A percentile compares a stretch with the other conserved stretches of the same genome.
Evolutionary conservation across 2,797 vertebrate genomes (phyloP).

Genomic region (Buphagus erythrorhynchus): DNA sequence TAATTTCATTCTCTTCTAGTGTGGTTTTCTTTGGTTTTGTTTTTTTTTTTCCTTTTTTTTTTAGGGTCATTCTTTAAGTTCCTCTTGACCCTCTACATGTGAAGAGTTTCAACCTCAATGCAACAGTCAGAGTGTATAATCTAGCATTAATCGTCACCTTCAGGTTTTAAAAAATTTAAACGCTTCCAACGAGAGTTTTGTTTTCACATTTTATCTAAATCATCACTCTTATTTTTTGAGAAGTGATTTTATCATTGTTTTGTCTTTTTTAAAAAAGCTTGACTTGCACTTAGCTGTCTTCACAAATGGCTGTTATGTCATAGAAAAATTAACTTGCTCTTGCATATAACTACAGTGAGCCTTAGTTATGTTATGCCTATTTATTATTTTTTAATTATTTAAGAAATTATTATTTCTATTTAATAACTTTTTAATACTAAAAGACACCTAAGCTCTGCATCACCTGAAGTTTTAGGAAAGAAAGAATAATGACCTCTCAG

Average conservation of each 20-base stretch:
- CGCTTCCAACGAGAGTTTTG: background rate
- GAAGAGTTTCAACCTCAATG: background rate
- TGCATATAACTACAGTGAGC: background rate
- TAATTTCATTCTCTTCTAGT: background rate
- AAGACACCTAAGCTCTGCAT: background rate
- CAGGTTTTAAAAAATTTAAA: background rate
- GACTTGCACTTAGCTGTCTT: background rate
- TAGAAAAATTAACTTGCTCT: background rate
- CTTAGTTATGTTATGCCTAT: background rate
- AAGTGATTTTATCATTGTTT: background rate
- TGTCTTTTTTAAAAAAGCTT: background rate
- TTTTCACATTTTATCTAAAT: background rate
- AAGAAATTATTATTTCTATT: background rate
- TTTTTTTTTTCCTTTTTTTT: background rate
- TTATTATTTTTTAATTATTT: background rate
- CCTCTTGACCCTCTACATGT: background rate
- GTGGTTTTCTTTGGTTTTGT: background rate
- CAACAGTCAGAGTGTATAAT: background rate
- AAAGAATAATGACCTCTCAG: background rate
- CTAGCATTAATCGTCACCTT: fast-evolving
- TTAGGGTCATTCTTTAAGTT: background rate
- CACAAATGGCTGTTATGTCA: background rate
- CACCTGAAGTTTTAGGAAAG: background rate
- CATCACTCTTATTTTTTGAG: background rate
- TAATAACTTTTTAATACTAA: background rate